Percentiles rank a stretch among this genome's conserved stretches.
Evolutionary conservation across 2,888 invertebrate genomes (phyloP).

Genomic region (Halictus quadricinctus): DNA sequence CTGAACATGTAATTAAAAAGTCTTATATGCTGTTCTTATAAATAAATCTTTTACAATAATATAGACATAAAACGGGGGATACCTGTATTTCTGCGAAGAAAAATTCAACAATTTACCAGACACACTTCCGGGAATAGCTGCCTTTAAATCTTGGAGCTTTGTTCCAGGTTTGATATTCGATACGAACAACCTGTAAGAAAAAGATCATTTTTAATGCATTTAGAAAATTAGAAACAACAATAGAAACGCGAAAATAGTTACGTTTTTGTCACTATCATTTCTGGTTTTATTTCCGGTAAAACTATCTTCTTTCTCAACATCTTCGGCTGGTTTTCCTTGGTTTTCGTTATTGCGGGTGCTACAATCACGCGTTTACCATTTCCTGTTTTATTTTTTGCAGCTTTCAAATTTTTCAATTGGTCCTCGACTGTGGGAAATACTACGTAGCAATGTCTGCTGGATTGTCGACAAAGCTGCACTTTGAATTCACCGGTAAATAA

Average conservation of each 20-base stretch:
- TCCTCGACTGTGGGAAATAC: conserved; percentile 71
- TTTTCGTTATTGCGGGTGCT: conserved; percentile 41
- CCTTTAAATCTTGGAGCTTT: conserved; percentile 67
- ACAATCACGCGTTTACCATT: conserved; percentile 70
- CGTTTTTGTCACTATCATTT: conserved; percentile 66
- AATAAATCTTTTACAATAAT: background rate
- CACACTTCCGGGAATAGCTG: conserved; percentile 69
- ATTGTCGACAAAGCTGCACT: conserved; percentile 73
- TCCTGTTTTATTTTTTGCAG: conserved; percentile 59
- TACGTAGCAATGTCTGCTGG: conserved; percentile 73
- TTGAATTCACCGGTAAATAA: conserved; percentile 72
- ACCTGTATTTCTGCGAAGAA: conserved; percentile 53
- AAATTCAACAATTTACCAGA: conserved; percentile 67
- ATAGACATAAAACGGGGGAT: background rate
- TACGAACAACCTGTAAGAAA: conserved; percentile 68
- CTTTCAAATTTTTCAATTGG: conserved; percentile 70
- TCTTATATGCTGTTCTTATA: background rate
- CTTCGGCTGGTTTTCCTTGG: conserved; percentile 36
- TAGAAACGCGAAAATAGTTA: conserved; percentile 55
- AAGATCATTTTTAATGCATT: background rate
- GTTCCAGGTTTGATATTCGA: conserved; percentile 72
- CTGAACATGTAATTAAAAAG: conserved; percentile 53
- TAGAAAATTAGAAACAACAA: conserved; percentile 9
- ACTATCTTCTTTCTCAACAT: conserved; percentile 63
- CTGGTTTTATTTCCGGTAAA: conserved; percentile 62